These are phyloP conservation scores for Gastrophysa polygoni DNA, from an alignment of 2,888 invertebrate genomes.

Conservation along the genomic window DNA sequence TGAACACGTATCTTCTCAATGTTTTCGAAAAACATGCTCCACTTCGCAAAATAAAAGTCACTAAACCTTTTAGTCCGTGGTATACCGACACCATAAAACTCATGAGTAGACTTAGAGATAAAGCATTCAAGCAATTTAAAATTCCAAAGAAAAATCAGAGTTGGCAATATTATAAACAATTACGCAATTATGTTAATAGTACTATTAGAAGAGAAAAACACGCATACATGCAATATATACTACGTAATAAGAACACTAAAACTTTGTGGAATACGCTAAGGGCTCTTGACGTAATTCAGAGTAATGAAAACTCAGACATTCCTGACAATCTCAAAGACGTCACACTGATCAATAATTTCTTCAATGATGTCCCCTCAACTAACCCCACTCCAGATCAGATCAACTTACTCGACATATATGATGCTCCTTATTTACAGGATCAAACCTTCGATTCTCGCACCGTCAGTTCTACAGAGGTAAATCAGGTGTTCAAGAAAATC, in stretches of 20 bases:
- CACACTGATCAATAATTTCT: not conserved
- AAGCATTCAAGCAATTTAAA: not conserved
- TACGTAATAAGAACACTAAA: not conserved
- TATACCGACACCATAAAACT: not conserved
- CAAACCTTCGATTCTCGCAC: not conserved
- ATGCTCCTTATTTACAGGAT: not conserved
- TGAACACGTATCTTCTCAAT: not conserved
- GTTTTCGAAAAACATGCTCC: too few species aligned
- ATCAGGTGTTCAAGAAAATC: not conserved
- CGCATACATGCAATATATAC: not conserved
- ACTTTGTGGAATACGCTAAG: conserved; percentile 1
- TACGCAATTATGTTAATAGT: not conserved
- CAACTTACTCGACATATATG: not conserved
- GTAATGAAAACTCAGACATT: not conserved
- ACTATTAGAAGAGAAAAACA: not conserved
- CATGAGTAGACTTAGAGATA: not conserved
- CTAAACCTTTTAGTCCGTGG: not conserved
- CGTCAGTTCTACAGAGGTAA: conserved; percentile 3
- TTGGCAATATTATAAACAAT: not conserved
- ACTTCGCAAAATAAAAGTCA: not conserved
- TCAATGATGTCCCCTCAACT: not conserved
- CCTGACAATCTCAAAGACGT: conserved; percentile 4
- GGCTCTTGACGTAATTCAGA: not conserved
- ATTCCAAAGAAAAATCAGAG: not conserved
- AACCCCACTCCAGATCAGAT: conserved; percentile 5